Evolutionary conservation across 2,888 invertebrate species (phyloP).

Genomic region (Pristionchus arcanus): DNA sequence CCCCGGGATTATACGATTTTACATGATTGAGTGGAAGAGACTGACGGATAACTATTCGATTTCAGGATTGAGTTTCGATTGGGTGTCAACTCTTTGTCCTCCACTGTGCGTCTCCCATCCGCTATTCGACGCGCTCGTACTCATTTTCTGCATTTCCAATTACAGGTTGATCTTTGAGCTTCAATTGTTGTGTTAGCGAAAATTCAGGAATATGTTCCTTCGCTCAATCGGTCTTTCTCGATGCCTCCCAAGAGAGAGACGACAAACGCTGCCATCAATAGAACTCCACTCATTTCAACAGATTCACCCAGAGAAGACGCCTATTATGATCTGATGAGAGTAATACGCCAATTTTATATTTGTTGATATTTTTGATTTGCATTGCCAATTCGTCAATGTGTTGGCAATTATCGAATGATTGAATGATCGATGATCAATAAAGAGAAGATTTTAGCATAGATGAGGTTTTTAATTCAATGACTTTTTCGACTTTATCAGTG

Average conservation of each 20-base stretch:
- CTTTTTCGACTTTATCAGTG: too few species aligned
- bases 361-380: too few species aligned
- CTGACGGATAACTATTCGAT: too few species aligned
- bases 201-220: background rate
- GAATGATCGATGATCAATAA: too few species aligned
- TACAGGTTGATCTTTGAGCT: background rate
- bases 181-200: too few species aligned
- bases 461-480: too few species aligned
- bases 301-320: background rate
- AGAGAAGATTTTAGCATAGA: too few species aligned
- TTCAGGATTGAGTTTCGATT: background rate
- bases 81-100: background rate
- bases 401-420: too few species aligned
- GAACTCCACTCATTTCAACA: background rate
- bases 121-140: background rate
- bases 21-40: too few species aligned
- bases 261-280: background rate
- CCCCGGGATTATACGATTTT: too few species aligned
- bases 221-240: background rate
- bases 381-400: too few species aligned
- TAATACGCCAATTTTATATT: too few species aligned
- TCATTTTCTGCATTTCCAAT: conserved; percentile 8
- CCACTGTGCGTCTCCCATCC: conserved; percentile 2
- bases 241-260: background rate
- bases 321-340: background rate